A percentile compares a stretch with the other conserved stretches of the same genome.
Evolutionary conservation across 2,113 vertebrate genomes (phyloP).

Genomic region (Herpetotheres cachinnans): DNA sequence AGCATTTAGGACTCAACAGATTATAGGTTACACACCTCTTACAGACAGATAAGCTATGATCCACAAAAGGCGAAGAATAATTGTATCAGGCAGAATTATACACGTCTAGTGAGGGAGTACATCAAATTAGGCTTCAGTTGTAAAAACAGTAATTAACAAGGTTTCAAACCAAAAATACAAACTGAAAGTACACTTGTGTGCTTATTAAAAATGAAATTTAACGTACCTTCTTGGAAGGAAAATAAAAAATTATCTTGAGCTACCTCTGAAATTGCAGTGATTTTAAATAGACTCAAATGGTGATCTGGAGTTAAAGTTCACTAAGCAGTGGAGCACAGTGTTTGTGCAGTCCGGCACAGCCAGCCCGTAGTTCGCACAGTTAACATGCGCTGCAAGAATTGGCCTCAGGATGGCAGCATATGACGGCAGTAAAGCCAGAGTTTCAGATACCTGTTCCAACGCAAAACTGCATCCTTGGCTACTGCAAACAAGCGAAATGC

Average conservation of each 20-base stretch:
- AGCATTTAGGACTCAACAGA: background rate
- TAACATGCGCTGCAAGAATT: background rate
- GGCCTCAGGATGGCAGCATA: slow-evolving; percentile 73
- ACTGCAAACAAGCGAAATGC: background rate
- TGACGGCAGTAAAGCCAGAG: background rate
- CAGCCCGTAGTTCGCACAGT: fast-evolving
- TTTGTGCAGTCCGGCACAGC: fast-evolving
- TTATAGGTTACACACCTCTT: background rate
- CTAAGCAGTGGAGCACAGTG: fast-evolving
- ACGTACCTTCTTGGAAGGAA: background rate
- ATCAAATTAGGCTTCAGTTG: background rate
- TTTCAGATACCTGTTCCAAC: background rate
- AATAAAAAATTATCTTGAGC: background rate
- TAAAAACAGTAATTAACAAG: background rate
- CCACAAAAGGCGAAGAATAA: background rate
- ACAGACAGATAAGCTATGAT: background rate
- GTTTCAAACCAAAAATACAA: background rate
- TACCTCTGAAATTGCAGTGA: background rate
- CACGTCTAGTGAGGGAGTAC: background rate
- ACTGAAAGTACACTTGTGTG: background rate
- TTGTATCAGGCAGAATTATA: background rate
- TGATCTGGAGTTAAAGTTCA: background rate
- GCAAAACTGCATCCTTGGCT: background rate
- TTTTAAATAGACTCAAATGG: background rate
- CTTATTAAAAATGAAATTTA: background rate